These are phyloP conservation scores for Drosophila kambysellisi DNA, from an alignment of 2,888 invertebrate species.

Conservation along the genomic window DNA sequence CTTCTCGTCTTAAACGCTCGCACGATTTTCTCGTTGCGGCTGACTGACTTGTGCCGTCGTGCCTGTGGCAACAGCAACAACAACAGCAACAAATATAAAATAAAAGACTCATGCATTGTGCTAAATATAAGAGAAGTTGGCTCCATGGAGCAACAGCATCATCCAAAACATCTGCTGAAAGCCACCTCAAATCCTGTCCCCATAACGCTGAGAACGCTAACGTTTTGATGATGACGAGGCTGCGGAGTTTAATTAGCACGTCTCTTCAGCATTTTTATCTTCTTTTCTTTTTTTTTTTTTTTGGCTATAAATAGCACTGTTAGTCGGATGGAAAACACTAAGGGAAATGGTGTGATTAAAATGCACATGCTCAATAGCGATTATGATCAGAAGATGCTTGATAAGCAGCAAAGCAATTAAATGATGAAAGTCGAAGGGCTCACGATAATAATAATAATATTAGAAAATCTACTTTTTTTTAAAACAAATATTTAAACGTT, in stretches of 20 bases:
- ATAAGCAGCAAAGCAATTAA: background rate
- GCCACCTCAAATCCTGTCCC: constrained; percentile 46
- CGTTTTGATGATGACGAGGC: constrained; percentile 31
- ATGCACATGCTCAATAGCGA: constrained; percentile 14
- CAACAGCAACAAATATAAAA: constrained; percentile 7
- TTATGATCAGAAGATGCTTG: constrained; percentile 1
- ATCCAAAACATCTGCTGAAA: constrained; percentile 42
- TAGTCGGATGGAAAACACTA: background rate
- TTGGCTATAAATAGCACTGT: constrained; percentile 44
- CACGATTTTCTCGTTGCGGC: constrained; percentile 82
- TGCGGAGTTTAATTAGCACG: constrained; percentile 58
- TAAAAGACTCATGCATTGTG: constrained; percentile 51
- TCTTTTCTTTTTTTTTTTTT: background rate
- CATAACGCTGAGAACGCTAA: constrained; percentile 16
- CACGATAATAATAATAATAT: background rate
- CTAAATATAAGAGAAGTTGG: constrained; percentile 49
- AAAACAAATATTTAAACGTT: background rate
- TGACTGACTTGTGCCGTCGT: constrained; percentile 80
- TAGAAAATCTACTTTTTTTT: background rate
- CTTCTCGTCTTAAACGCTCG: constrained; percentile 72
- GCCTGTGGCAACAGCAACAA: constrained; percentile 54
- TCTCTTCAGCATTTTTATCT: constrained; percentile 15
- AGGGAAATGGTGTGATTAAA: constrained; percentile 30
- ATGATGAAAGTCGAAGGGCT: background rate
- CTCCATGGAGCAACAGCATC: constrained; percentile 10